Evolutionary conservation across 2,113 vertebrate species (phyloP).

Genomic region (Chaenocephalus aceratus): DNA sequence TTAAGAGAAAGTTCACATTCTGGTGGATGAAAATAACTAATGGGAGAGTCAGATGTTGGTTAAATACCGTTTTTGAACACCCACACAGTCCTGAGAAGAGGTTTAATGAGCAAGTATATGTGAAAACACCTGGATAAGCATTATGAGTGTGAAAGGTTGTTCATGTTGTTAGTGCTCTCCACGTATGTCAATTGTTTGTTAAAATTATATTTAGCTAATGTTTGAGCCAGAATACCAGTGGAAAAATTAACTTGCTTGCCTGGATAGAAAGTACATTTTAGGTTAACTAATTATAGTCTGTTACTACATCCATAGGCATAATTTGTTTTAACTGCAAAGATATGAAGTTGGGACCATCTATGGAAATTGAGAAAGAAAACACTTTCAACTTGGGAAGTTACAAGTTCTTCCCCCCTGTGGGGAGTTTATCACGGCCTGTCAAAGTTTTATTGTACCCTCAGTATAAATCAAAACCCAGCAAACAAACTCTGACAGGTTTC

Average conservation of each 20-base stretch:
- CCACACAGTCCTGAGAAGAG: constrained; percentile 30
- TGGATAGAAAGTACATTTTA: constrained; percentile 12
- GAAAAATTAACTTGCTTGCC: background rate
- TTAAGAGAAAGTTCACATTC: background rate
- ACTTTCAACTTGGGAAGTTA: constrained; percentile 38
- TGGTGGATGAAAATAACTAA: background rate
- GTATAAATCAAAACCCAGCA: constrained; percentile 57
- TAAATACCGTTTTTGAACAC: constrained; percentile 2
- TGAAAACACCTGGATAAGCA: constrained; percentile 49
- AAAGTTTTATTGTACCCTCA: constrained; percentile 36
- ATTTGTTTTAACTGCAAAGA: constrained; percentile 35
- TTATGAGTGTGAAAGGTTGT: background rate
- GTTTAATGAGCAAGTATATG: constrained; percentile 25
- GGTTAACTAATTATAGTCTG: background rate
- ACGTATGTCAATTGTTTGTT: background rate
- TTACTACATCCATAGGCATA: background rate
- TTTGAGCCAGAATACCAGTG: background rate
- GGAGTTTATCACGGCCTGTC: constrained; percentile 48
- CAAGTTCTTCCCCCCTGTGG: constrained; percentile 27
- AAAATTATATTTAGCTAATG: constrained; percentile 4
- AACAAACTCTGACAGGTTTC: constrained; percentile 62
- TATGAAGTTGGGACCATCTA: constrained; percentile 22
- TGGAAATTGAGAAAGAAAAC: constrained; percentile 32
- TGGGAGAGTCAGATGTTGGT: constrained; percentile 15
- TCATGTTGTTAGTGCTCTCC: background rate